These are phyloP conservation scores for Apolygus lucorum DNA, from an alignment of 1,140 invertebrate species.

Conservation along the genomic window DNA sequence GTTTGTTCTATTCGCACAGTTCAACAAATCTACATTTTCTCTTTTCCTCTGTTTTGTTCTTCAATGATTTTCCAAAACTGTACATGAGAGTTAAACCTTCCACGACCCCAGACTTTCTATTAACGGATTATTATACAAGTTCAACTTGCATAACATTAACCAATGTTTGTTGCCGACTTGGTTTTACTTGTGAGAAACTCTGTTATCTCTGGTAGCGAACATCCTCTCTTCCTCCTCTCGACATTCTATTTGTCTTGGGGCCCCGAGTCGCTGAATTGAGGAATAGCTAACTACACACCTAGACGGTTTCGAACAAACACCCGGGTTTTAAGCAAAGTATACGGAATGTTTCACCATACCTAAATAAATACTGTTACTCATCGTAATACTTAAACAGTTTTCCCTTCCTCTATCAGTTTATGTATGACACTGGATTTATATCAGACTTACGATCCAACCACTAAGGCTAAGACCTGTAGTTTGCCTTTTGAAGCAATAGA, in stretches of 20 bases:
- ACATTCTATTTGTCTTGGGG: slow-evolving; percentile 4
- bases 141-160: not conserved
- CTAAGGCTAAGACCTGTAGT: no score
- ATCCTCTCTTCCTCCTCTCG: not conserved
- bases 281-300: slow-evolving; percentile 2
- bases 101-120: no score
- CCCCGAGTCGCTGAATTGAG: not conserved
- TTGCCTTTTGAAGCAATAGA: no score
- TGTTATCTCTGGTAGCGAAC: not conserved
- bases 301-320: not conserved
- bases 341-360: not conserved
- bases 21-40: no score
- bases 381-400: no score
- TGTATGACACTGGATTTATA: no score
- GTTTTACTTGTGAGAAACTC: not conserved
- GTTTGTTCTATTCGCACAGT: no score
- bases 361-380: not conserved
- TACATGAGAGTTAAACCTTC: no score
- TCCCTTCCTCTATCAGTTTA: no score
- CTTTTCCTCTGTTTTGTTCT: no score
- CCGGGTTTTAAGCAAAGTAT: slow-evolving; percentile 6
- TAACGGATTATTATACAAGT: not conserved
- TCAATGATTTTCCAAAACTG: no score
- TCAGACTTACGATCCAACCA: no score
- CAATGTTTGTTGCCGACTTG: not conserved